A percentile compares a stretch with the other conserved stretches of the same genome.
phyloP scores from a whole-genome alignment of 2,797 vertebrate genomes.

The Clarias laeviceps region DNA sequence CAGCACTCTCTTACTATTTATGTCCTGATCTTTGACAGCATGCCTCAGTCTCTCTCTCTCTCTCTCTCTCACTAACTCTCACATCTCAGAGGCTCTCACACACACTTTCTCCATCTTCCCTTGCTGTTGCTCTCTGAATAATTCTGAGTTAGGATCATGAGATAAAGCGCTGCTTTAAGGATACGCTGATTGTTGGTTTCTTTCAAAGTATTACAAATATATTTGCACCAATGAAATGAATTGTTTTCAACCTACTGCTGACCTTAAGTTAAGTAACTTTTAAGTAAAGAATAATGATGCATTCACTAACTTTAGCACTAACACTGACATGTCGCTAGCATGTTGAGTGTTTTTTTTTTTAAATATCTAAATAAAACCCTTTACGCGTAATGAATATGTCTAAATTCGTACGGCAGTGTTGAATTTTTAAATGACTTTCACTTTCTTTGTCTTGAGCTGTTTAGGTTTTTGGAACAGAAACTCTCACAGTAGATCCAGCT shows the following conservation, averaged over 20 bases:
- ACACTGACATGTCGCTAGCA: too few relatives aligned
- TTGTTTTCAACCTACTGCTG: background rate
- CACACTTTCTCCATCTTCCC: background rate
- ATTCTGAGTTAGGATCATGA: conserved; percentile 1
- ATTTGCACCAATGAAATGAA: background rate
- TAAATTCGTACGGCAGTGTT: background rate
- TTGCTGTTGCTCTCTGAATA: conserved; percentile 30
- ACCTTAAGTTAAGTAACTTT: background rate
- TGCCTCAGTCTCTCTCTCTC: conserved; percentile 48
- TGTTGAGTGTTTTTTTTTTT: background rate
- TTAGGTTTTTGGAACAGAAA: background rate
- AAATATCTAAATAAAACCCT: background rate
- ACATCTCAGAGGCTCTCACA: conserved; percentile 12
- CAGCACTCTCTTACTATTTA: conserved; percentile 76
- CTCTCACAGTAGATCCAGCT: background rate
- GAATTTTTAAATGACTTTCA: background rate
- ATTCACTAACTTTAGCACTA: too few relatives aligned
- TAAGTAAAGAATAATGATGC: background rate
- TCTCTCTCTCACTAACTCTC: background rate
- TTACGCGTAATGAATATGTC: background rate
- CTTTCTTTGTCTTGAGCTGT: background rate
- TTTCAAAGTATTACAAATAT: background rate
- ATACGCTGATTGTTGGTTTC: background rate
- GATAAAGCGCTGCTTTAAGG: conserved; percentile 22
- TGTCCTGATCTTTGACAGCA: conserved; percentile 74